Base-by-base conservation (phyloP, 1,140 invertebrate genomes). In the Dendroctonus valens region DNA sequence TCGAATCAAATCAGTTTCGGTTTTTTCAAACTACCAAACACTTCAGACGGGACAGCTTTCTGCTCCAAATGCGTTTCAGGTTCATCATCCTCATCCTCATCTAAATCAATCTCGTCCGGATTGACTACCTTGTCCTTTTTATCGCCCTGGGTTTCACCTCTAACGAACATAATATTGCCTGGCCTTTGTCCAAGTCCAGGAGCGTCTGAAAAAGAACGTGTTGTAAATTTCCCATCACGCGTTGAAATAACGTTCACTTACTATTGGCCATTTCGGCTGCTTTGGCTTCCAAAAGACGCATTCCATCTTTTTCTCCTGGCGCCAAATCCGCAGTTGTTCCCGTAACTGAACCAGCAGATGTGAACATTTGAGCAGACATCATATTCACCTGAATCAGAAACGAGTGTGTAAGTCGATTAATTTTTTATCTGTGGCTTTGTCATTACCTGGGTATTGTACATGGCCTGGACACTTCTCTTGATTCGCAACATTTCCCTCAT, bases 401-500 rank as follows among this genome's bases (percentile, higher is more conserved):
- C 9, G 46, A 52, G 5, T 44, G 37, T 41, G 26, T 26, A 53
- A 41, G 1, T 26, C 26, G 26, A 3, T 26, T 26, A 26, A 26
- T 26, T 26, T 26, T 3, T 39, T 3, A 3, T 26, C 26, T 48
- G 52, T 12, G 42, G 11, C 40, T 38, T 62, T 50, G 41, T 57
- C n/a, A 83, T 55, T 48, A 69, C 90, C 82, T 96, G 93, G 6
- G 93, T 96, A 78, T 98, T 99, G 76, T 96, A 99, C 72, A 91
- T 95, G 6, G 96, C 96, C 81, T 98, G 94, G 0, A 99, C 92
- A 77, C 94, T 97, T 70, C 97, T 86, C 79, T 98, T 98, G 57
- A 99, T 98, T 76, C 97, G 84, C 68, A 99, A 81, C 96, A 99
- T 99, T 84, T 99, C 98, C 54, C 96, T 83, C 86, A 99, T 96